Evolutionary conservation across 2,797 vertebrate species (phyloP), one percentile per base, ranked within the genome.

Genomic region (Onychomys arenicola): DNA sequence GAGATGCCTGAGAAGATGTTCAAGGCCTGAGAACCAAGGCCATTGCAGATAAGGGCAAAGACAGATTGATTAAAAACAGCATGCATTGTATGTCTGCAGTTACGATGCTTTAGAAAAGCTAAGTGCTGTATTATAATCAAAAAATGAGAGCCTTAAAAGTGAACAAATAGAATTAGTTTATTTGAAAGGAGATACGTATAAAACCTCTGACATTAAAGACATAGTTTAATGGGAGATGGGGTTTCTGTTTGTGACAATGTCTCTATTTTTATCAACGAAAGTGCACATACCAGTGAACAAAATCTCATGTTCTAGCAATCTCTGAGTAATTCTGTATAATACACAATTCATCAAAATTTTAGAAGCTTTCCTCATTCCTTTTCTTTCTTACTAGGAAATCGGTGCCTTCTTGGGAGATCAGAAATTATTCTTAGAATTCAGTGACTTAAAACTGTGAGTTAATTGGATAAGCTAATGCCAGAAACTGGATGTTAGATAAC

Each of bases 291-390:
- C 25, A 59, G 63, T 86, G 80, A 91, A 86, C 19, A 91, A 40
- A 94, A 91, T 76, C 69, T 80, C 59, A 77, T 65, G 40, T 71
- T 77, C 27, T 59, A 71, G 32, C 21, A 49, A 71, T 77, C 0
- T 94, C 61, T 89, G 73, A 91, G 29, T 59, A 93, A 89, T 89
- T 77, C 19, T 17, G 81, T 88, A 8, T 57, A 89, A 61, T 78
- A 57, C 8, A 23, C 8, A 89, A 49, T 86, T 89, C 67, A 89
- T 93, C 67, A 77, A 80, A 91, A 77, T 91, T 77, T 77, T 86
- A 34, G 19, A 5, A 85, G 65, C 4, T 52, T 85, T 12, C 84
- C 3, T 83, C 52, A 88, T 73, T 46, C 34, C 13, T 81, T 88
- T 88, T 89, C 78, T 93, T 32, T 67, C 37, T 81, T 77, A 1